Evolutionary conservation across 2,113 vertebrate species (phyloP).

Genomic region (Leucoraja erinaceus): DNA sequence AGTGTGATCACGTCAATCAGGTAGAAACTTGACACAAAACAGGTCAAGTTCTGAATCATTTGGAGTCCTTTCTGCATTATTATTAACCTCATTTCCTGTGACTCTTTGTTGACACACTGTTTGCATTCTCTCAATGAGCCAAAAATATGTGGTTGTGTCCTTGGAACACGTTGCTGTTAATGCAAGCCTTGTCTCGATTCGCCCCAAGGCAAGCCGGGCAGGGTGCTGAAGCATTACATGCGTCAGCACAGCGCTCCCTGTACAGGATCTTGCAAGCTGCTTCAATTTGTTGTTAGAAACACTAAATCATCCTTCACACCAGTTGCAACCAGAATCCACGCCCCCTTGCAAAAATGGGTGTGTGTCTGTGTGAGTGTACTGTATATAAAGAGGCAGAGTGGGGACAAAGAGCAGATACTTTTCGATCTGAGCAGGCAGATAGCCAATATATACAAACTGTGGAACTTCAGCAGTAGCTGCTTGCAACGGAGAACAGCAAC

Average conservation of each 20-base stretch:
- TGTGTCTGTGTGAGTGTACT: neutral
- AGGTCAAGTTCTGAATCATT: neutral
- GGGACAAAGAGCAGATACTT: neutral
- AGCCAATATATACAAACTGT: neutral
- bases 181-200: neutral
- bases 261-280: neutral
- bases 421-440: neutral
- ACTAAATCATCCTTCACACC: neutral
- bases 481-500: neutral
- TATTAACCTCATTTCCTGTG: constrained; percentile 14
- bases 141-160: neutral
- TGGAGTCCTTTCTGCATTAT: neutral
- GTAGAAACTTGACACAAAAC: neutral
- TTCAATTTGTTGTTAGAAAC: neutral
- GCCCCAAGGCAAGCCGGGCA: neutral
- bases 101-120: neutral
- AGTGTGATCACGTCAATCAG: neutral
- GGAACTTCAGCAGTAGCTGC: neutral
- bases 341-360: neutral
- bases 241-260: constrained; percentile 14
- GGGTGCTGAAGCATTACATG: neutral
- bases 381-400: neutral
- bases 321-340: neutral
- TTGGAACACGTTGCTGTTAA: neutral
- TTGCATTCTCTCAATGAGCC: neutral